phyloP scores from a whole-genome alignment of 2,888 invertebrate species.

The Ganaspis brasiliensis region DNA sequence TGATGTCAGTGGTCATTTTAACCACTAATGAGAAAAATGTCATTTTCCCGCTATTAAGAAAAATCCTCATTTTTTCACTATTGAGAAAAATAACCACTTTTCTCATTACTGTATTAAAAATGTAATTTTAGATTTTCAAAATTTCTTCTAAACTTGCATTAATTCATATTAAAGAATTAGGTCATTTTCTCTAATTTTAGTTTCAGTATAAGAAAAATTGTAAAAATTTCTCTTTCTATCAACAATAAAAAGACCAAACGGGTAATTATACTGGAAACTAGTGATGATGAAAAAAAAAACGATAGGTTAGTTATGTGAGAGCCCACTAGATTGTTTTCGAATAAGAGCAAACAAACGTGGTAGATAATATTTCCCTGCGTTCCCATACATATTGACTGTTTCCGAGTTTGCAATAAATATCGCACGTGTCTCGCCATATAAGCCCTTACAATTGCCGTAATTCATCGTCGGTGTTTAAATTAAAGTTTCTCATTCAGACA shows the following conservation, averaged over 20 bases:
- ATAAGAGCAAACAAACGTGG: conserved; percentile 17
- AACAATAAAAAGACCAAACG: neutral
- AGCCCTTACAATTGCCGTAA: conserved; percentile 29
- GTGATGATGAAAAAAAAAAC: neutral
- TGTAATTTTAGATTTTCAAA: too few relatives aligned
- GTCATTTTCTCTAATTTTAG: too few relatives aligned
- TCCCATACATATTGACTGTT: conserved; percentile 19
- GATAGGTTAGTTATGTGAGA: neutral
- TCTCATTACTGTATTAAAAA: too few relatives aligned
- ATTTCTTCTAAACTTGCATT: too few relatives aligned
- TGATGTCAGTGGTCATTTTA: too few relatives aligned
- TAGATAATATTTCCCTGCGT: conserved; percentile 11
- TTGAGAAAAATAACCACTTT: too few relatives aligned
- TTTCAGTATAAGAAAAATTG: too few relatives aligned
- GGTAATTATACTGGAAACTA: neutral
- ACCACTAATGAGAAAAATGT: too few relatives aligned
- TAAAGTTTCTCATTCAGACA: conserved; percentile 20
- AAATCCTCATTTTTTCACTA: too few relatives aligned
- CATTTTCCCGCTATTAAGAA: too few relatives aligned
- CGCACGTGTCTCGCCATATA: neutral
- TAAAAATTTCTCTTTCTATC: too few relatives aligned
- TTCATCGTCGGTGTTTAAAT: conserved; percentile 23
- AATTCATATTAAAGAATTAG: too few relatives aligned
- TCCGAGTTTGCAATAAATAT: conserved; percentile 35
- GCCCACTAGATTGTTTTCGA: neutral